Base-by-base conservation (phyloP, 2,888 invertebrate genomes). In the Sepioteuthis lessoniana region DNA sequence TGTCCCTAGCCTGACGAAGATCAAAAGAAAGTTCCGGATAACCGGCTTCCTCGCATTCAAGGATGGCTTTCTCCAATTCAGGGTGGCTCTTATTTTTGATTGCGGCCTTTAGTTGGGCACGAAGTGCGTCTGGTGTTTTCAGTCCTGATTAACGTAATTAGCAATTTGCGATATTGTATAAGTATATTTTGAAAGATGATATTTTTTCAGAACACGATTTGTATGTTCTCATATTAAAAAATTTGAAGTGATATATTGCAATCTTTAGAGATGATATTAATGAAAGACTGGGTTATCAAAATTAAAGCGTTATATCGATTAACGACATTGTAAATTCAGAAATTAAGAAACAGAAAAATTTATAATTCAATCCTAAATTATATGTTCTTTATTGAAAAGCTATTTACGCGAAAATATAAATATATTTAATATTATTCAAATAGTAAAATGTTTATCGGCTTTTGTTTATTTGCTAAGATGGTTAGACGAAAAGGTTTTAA, bases 11-110 rank as follows among this genome's bases (percentile, higher is more conserved):
- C 28, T 31, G 37, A 25, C 42, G 38, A 0, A 92, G 42, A 47
- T 92, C 92, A 16, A n/a, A 19, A 37, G 35, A n/a, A 47, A 92
- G 92, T 92, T 92, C 92, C 5, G n/a, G 92, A 42, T 47, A 47
- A 46, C 46, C 16, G 35, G 92, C 92, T 47, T 42, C 46, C 35
- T 47, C 92, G 8, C 46, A n/a, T 46, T 92, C 92, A n/a, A 47
- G 13, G n/a, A 92, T 92, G 38, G 46, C n/a, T 19, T 92, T 92
- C 21, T 92, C 92, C 42, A 92, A n/a, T 0, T 37, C 92, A 4
- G n/a, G 47, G 8, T n/a, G 19, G 46, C 28, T 38, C 19, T 92
- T 92, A 31, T n/a, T 47, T 46, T 92, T 92, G 28, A 92, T 92
- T 31, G 92, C 92, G 31, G n/a, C 42, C 47, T 46, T 25, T n/a